Evolutionary conservation across 2,113 vertebrate genomes (phyloP), one percentile per base, ranked within the genome.

Genomic region (Puffinus mauretanicus): DNA sequence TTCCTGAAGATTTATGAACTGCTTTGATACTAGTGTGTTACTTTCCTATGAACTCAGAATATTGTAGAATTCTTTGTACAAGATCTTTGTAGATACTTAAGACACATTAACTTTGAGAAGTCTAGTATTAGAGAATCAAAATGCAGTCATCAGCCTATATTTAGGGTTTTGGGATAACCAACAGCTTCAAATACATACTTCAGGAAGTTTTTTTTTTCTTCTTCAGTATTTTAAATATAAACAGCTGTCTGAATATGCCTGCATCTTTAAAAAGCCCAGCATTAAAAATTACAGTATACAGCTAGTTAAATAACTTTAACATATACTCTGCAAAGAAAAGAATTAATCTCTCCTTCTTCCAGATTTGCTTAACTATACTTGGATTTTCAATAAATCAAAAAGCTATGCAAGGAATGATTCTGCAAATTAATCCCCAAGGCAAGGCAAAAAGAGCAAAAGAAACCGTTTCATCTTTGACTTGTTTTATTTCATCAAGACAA

Each of bases 401-500:
- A 24, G 7, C 22, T 44, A 42, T 7, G 32, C 9, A 44, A 47
- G 65, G 21, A 71, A 51, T 19, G 8, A 88, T 55, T 61, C 19
- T 64, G 65, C 15, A 81, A 84, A 88, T 34, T 26, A 80, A 73
- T 67, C 13, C 18, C 36, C 71, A 57, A 88, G 29, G 20, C 16
- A 67, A 65, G 10, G 24, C 27, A 90, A 70, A 95, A 62, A 80
- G 2, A 58, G 26, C 27, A 93, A 92, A 66, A 54, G 11, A 76
- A 82, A 40, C 8, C 10, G 42, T 36, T 93, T 79, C 2, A 76
- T 55, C 64, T 95, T 81, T 51, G 51, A 94, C 34, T 57, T 46
- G 64, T n/a, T 97, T 94, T 90, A 86, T 98, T 98, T 94, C 94
- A 93, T 94, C 86, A 89, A 54, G 61, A 52, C 58, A 89, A 78